A percentile compares a stretch with the other conserved stretches of the same genome.
Evolutionary conservation across 1,140 invertebrate species (phyloP).

Genomic region (Aphaenogaster ashmeadi): DNA sequence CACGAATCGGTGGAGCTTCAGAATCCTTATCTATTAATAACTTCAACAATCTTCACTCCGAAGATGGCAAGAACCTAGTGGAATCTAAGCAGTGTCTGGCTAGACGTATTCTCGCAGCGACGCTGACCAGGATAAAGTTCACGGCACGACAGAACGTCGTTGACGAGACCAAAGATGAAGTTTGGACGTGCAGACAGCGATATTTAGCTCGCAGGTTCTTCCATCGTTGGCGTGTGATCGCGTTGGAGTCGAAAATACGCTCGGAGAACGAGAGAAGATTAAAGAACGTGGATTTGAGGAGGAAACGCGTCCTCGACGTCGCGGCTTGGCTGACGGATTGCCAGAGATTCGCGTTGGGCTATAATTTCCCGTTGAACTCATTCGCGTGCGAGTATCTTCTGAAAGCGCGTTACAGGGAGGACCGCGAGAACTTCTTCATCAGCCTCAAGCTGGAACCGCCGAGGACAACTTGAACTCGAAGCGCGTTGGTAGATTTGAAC

Average conservation of each 20-base stretch:
- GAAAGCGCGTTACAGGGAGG: conserved; percentile 87
- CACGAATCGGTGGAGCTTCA: not conserved
- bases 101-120: conserved; percentile 65
- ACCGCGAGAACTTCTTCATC: conserved; percentile 86
- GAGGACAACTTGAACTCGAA: conserved; percentile 51
- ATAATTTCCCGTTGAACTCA: conserved; percentile 82
- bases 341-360: conserved; percentile 83
- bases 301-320: conserved; percentile 76
- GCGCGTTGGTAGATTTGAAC: not conserved
- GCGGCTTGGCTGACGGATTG: conserved; percentile 81
- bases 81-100: conserved; percentile 29
- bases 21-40: not conserved
- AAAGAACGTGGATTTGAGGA: conserved; percentile 78
- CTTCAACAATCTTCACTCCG: not conserved
- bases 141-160: conserved; percentile 14
- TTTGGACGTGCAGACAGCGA: conserved; percentile 61
- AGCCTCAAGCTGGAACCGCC: conserved; percentile 84
- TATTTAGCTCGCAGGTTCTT: conserved; percentile 72
- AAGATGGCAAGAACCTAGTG: not conserved
- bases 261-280: conserved; percentile 74
- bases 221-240: conserved; percentile 70
- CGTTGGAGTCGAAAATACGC: conserved; percentile 73
- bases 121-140: conserved; percentile 58
- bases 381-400: conserved; percentile 86
- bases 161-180: not conserved